phyloP scores from a whole-genome alignment of 2,888 invertebrate species.

The Tetropium fuscum region DNA sequence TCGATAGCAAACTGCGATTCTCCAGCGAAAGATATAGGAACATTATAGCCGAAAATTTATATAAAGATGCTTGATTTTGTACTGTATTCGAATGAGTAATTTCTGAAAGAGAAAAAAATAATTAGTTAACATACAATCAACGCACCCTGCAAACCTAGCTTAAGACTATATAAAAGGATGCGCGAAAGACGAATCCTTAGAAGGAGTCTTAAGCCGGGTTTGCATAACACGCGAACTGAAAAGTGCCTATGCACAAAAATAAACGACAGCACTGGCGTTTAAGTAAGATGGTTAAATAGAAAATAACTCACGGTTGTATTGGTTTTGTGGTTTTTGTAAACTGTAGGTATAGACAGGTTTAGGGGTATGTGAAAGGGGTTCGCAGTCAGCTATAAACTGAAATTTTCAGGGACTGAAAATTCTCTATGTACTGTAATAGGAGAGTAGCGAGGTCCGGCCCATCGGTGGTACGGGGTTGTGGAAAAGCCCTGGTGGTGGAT shows the following conservation, averaged over 20 bases:
- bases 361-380: conserved; percentile 63
- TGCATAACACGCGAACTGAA: neutral
- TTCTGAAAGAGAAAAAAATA: conserved; percentile 47
- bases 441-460: conserved; percentile 50
- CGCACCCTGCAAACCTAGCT: neutral
- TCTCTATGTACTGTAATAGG: conserved; percentile 46
- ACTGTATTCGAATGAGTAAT: conserved; percentile 59
- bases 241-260: neutral
- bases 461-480: conserved; percentile 47
- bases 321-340: conserved; percentile 53
- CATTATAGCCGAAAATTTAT: conserved; percentile 54
- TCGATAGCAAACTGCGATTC: conserved; percentile 61
- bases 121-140: neutral
- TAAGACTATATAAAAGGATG: neutral
- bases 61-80: conserved; percentile 60
- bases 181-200: neutral
- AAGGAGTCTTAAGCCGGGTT: conserved; percentile 9
- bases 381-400: conserved; percentile 67
- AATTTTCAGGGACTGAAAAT: conserved; percentile 58
- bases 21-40: conserved; percentile 52
- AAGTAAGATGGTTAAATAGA: neutral
- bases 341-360: conserved; percentile 66
- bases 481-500: conserved; percentile 30
- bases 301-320: conserved; percentile 53
- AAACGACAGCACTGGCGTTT: neutral